Evolutionary conservation across 2,113 vertebrate species (phyloP), one percentile per base, ranked within the genome.

Genomic region (Melanocharis versteri): DNA sequence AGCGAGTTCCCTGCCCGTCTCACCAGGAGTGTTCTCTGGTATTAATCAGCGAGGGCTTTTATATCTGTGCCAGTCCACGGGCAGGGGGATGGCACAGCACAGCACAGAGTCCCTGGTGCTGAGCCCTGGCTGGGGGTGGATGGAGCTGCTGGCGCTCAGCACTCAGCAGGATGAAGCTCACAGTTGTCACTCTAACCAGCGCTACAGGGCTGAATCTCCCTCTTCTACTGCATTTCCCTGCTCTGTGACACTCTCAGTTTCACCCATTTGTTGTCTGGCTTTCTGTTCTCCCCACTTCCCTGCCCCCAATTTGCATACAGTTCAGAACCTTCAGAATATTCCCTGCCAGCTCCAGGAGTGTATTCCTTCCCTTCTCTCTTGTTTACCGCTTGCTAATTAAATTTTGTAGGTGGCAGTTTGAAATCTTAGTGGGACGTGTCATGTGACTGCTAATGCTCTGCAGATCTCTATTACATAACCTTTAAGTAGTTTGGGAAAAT

Each of bases 401-500:
- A 85, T 96, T 85, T 88, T 62, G 90, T 92, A 93, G 95, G 83
- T 93, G 96, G 89, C 96, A 83, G 77, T 93, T 87, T 85, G 95
- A 85, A 96, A 97, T 97, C 97, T 97, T 97, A 73, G 94, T 95
- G 95, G 97, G 92, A 44, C 42, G 15, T 20, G 70, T 96, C 97
- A 97, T 57, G 86, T 93, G 90, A 57, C 89, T 69, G 91, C 94
- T 94, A 97, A 94, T 97, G 94, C 96, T 87, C 96, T 94, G 90
- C 91, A 90, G 95, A 95, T 94, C 95, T 94, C 86, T 58, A 94
- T 97, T 97, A 97, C 97, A 97, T 97, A 97, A 97, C 93, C 96
- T 89, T 92, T 97, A 97, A 97, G 96, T 96, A 92, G 90, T 97
- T 92, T 45, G 94, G 92, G 91, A 77, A 96, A 95, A 95, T 91